Evolutionary conservation across 2,113 vertebrate species (phyloP).

Genomic region (Pedionomus torquatus): DNA sequence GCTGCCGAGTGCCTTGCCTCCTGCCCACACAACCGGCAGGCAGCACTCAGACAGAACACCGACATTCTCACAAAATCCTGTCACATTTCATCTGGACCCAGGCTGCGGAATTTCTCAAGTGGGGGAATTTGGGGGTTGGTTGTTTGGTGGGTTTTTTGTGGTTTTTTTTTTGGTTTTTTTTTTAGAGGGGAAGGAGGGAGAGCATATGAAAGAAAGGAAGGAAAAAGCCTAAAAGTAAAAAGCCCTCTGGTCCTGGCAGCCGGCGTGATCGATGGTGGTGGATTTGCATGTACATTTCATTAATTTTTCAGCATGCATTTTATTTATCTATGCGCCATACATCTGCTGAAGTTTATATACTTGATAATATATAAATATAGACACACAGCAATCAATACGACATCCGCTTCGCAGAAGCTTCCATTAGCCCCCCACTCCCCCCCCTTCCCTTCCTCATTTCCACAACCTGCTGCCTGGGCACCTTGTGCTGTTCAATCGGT

Average conservation of each 20-base stretch:
- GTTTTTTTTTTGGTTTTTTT: not conserved
- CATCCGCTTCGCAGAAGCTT: constrained; percentile 77
- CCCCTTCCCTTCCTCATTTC: constrained; percentile 74
- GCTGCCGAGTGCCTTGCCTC: not conserved
- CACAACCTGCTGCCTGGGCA: constrained; percentile 81
- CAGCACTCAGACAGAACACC: not conserved
- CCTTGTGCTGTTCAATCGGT: constrained; percentile 74
- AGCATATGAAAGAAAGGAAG: constrained; percentile 53
- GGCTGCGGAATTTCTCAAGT: constrained; percentile 69
- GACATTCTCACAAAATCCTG: constrained; percentile 5
- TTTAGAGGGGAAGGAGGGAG: constrained; percentile 16
- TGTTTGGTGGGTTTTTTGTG: not conserved
- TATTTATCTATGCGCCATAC: constrained; percentile 82
- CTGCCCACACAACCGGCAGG: not conserved
- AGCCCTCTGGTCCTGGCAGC: constrained; percentile 63
- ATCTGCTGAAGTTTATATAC: constrained; percentile 82
- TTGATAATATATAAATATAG: constrained; percentile 83
- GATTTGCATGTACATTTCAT: constrained; percentile 80
- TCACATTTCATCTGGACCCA: not conserved
- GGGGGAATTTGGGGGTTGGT: constrained; percentile 9
- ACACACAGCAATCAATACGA: constrained; percentile 78
- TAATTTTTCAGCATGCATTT: constrained; percentile 84
- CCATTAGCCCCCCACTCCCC: constrained; percentile 61
- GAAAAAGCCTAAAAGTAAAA: constrained; percentile 65
- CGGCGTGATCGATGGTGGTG: constrained; percentile 59